Evolutionary conservation across 1,140 invertebrate species (phyloP), one percentile per base, ranked within the genome.

Genomic region (Anadara kagoshimensis): DNA sequence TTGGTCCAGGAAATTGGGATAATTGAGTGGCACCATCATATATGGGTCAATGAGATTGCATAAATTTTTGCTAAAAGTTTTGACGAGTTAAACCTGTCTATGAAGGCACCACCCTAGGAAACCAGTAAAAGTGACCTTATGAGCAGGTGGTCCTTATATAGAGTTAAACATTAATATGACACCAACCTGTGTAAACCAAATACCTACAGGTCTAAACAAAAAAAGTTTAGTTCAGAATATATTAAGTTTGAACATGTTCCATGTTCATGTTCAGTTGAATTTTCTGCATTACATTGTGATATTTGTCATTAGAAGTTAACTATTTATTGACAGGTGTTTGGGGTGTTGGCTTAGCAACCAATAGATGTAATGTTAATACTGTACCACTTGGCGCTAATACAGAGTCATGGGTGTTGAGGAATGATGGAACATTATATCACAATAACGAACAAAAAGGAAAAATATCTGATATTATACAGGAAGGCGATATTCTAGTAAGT

Each of bases 401-500:
- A 67, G 95, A 98, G 78, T 97, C 96, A 20, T 99, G 98, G 98
- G 94, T 96, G 67, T 88, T 99, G 18, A 93, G 94, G 88, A 94
- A 95, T 73, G 96, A 98, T 90, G 96, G 96, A 49, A 92, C 93
- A 53, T 92, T 99, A 57, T 91, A 93, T 75, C 94, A 97, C 87
- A 94, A 96, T 87, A 93, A 94, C 75, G 92, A 95, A 84, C 93
- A 95, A 81, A 88, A 95, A 58, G 93, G 93, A 86, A 95, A 93
- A 87, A 89, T 95, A 68, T 85, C 89, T 53, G 88, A 91, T 24
- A 44, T 84, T 70, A 91, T 94, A 43, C 93, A 95, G 85, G 98
- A 99, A 91, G 97, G 98, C 62, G 98, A 99, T 89, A 93, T 97
- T 71, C 93, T 99, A 83, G 97, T 95, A 90, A n/a, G n/a, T n/a